Evolutionary conservation across 2,797 vertebrate species (phyloP), one percentile per base, ranked within the genome.

Genomic region (Cyprinella venusta): DNA sequence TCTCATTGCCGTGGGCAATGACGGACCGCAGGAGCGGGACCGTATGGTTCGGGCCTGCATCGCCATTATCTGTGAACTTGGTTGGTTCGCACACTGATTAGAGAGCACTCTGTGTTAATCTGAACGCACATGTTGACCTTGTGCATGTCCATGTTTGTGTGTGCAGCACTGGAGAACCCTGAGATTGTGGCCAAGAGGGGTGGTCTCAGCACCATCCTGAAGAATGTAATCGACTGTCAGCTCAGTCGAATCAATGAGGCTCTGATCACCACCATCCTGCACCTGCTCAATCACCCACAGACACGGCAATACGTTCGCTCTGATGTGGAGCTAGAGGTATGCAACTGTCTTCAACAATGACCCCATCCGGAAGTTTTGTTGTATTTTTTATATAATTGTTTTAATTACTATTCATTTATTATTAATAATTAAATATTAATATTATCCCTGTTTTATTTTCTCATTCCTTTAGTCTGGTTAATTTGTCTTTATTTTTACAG

Each of bases 231-330:
- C 26, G 98, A 99, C 92, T 99, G 97, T 92, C 98, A 99, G 78
- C 94, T 99, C 92, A 99, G 96, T 90, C 96, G 98, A 90, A 99
- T 99, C 94, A 99, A 99, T 56, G 98, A 99, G 93, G 98, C 98
- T 83, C 94, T 99, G 72, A 98, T 99, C 94, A 99, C 98, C 91
- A 99, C 98, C 88, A 94, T 99, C 90, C 95, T 99, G 83, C 98
- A 99, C 91, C 96, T 99, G 50, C 97, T 99, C 92, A 99, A 99
- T 94, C 98, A 99, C 92, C 98, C 98, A 80, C 97, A 96, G 85
- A 99, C 98, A 3, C 95, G 98, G 36, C 96, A 98, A 80, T 99
- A 98, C 72, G 96, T 99, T 85, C 96, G 98, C 80, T 93, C 96
- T 40, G 97, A 99, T 80, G 97, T 99, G 30, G 98, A 99, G 85